Conservation (phyloP, 2,888 invertebrate species). For the Latrodectus hesperus region DNA sequence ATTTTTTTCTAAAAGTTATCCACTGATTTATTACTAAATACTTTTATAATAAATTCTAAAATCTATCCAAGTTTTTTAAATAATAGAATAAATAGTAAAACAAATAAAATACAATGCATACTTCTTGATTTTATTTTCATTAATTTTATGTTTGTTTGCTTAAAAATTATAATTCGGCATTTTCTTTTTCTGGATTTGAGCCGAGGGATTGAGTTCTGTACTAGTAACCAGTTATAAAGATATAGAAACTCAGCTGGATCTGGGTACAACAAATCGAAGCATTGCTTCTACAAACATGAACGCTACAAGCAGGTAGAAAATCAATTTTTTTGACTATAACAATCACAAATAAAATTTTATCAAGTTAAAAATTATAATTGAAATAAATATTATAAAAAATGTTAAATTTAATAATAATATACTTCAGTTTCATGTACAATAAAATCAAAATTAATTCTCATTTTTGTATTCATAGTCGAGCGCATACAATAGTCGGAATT, state of each 20-base stretch:
- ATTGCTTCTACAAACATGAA: slow-evolving; percentile 80
- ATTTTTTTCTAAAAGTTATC: too few species aligned
- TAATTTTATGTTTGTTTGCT: too few species aligned
- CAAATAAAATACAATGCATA: too few species aligned
- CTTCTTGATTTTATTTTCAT: too few species aligned
- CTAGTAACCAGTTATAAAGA: slow-evolving; percentile 76
- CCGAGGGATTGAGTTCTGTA: slow-evolving; percentile 76
- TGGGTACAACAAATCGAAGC: slow-evolving; percentile 78
- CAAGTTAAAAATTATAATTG: too few species aligned
- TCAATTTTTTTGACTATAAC: background rate
- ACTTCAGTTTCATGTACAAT: background rate
- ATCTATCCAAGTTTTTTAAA: too few species aligned
- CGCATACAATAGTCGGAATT: slow-evolving; percentile 79
- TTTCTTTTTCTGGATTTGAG: slow-evolving; percentile 73
- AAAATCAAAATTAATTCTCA: background rate
- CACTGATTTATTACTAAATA: too few species aligned
- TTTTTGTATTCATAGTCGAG: slow-evolving; percentile 73
- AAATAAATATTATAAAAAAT: background rate
- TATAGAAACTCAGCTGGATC: slow-evolving; percentile 77
- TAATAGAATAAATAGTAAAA: too few species aligned
- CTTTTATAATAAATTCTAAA: too few species aligned
- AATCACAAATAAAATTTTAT: too few species aligned
- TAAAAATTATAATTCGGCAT: too few species aligned
- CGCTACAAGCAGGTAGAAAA: slow-evolving; percentile 77
- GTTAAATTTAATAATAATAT: background rate